A percentile compares a stretch with the other conserved stretches of the same genome.
Conservation (phyloP, 2,113 vertebrate species). For the Passer montanus region DNA sequence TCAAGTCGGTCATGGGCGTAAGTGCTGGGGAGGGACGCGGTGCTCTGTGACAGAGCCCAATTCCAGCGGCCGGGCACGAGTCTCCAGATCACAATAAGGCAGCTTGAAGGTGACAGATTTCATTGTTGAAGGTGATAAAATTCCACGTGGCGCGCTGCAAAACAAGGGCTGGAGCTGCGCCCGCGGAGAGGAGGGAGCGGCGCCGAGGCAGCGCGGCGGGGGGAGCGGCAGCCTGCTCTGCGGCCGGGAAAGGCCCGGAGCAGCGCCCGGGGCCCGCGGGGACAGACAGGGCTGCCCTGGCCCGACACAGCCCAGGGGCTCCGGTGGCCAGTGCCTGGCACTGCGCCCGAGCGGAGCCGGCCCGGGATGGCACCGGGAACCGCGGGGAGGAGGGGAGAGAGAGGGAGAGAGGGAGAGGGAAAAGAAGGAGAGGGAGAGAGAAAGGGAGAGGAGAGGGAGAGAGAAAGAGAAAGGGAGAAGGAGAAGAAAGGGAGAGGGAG, state of each 20-base stretch:
- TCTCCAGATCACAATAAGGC: conserved; percentile 49
- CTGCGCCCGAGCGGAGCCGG: too few species aligned
- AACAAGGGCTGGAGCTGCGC: conserved; percentile 54
- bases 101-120: conserved; percentile 68
- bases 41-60: neutral
- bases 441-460: too few species aligned
- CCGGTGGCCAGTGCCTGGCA: too few species aligned
- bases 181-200: neutral
- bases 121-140: conserved; percentile 67
- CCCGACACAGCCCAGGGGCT: too few species aligned
- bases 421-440: too few species aligned
- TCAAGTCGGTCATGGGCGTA: neutral
- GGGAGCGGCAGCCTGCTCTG: neutral
- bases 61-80: neutral
- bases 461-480: too few species aligned
- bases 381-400: too few species aligned
- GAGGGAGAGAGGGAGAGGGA: too few species aligned
- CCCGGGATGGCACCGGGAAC: too few species aligned
- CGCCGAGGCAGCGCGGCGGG: neutral
- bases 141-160: neutral
- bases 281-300: too few species aligned
- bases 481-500: too few species aligned
- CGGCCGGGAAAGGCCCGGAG: neutral
- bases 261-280: fast-evolving
- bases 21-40: neutral